A percentile compares a stretch with the other conserved stretches of the same genome.
Conservation (phyloP, 2,888 invertebrate species). For the Dugesia japonica region DNA sequence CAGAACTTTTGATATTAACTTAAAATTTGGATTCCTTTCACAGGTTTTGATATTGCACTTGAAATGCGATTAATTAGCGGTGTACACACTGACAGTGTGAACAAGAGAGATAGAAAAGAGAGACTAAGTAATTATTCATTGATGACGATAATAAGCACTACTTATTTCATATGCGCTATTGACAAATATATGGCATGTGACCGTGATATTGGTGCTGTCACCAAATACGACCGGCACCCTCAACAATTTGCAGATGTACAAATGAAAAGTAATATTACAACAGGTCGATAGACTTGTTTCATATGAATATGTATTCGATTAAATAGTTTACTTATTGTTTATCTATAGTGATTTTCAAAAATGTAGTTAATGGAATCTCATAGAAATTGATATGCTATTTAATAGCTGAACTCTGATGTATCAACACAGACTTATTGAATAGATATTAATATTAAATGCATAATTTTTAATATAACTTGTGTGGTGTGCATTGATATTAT, state of each 20-base stretch:
- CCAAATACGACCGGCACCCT: neutral
- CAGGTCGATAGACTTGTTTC: neutral
- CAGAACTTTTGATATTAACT: neutral
- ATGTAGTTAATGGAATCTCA: no score
- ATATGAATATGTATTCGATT: no score
- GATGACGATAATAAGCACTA: neutral
- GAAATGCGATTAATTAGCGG: neutral
- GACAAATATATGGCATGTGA: neutral
- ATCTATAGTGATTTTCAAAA: no score
- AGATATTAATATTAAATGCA: no score
- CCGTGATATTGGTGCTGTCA: neutral
- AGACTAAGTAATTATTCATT: neutral
- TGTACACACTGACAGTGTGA: neutral
- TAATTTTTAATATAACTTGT: no score
- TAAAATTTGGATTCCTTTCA: neutral
- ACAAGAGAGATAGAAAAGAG: neutral
- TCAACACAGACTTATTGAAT: no score
- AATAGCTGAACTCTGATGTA: no score
- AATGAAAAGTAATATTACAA: neutral
- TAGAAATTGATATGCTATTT: no score
- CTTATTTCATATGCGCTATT: neutral
- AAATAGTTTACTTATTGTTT: no score
- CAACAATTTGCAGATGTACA: neutral
- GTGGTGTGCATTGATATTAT: no score
- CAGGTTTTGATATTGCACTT: neutral